A percentile compares a stretch with the other conserved stretches of the same genome.
Evolutionary conservation across 2,113 vertebrate species (phyloP).

Genomic region (Varanus komodoensis): DNA sequence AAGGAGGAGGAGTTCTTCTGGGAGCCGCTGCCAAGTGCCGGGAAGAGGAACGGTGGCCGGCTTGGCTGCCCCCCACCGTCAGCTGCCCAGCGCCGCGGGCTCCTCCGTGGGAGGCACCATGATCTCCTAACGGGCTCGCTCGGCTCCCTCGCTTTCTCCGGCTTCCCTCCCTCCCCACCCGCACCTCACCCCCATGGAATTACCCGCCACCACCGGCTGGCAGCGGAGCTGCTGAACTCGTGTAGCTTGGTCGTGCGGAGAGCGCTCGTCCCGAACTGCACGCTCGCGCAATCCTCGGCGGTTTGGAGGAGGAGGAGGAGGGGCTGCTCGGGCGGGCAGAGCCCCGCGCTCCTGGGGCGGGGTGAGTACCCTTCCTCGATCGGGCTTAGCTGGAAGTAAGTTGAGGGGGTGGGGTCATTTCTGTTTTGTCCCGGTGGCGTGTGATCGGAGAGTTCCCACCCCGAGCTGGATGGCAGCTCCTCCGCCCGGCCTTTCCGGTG

Average conservation of each 20-base stretch:
- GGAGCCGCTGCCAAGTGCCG: background rate
- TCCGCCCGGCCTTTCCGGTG: background rate
- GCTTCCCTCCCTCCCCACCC: background rate
- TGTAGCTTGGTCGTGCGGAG: background rate
- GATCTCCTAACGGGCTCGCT: slow-evolving; percentile 50
- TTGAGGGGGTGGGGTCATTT: background rate
- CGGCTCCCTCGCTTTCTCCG: background rate
- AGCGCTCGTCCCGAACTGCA: background rate
- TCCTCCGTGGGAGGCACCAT: slow-evolving; percentile 35
- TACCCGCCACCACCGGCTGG: slow-evolving; percentile 9
- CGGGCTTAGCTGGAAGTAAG: background rate
- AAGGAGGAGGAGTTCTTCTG: background rate
- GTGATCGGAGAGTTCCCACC: too few relatives aligned
- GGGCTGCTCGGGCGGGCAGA: background rate
- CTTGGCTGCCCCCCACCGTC: background rate
- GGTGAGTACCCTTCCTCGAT: slow-evolving; percentile 16
- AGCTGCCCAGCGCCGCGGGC: slow-evolving; percentile 13
- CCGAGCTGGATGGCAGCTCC: background rate
- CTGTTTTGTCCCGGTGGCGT: background rate
- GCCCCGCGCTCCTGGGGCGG: background rate
- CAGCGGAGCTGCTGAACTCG: slow-evolving; percentile 24
- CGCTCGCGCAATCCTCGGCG: background rate
- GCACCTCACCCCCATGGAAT: background rate
- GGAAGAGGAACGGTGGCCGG: background rate
- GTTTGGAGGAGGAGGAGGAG: background rate